phyloP scores from a whole-genome alignment of 2,797 vertebrate species.

The Muraenolepis orangiensis region DNA sequence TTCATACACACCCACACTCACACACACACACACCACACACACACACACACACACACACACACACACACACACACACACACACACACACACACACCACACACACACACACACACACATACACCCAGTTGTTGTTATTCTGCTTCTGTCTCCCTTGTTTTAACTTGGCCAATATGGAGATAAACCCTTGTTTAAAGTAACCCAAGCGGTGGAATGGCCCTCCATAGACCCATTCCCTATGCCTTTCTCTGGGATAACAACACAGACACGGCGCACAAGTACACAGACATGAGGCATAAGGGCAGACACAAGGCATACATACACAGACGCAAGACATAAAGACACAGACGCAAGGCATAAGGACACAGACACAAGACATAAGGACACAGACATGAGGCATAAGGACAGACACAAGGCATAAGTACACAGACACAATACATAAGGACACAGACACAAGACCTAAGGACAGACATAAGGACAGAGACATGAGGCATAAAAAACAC shows the following conservation, averaged over 20 bases:
- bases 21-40: not conserved
- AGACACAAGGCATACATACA: no score
- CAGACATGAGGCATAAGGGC: not conserved
- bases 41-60: not conserved
- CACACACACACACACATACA: not conserved
- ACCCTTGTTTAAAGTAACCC: not conserved
- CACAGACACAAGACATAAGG: no score
- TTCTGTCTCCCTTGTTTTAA: not conserved
- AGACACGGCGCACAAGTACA: no score
- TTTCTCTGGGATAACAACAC: not conserved
- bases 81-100: slow-evolving; percentile 11
- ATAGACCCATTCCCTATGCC: not conserved
- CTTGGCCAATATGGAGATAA: not conserved
- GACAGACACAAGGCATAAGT: no score
- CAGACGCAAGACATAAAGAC: no score
- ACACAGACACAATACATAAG: no score
- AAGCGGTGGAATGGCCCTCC: not conserved
- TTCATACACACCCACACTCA: not conserved
- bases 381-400: not conserved
- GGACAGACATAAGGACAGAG: no score
- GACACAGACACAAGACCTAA: no score
- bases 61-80: not conserved
- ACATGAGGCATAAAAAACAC: no score
- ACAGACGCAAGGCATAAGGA: no score
- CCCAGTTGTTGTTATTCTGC: not conserved